phyloP scores from a whole-genome alignment of 2,888 invertebrate genomes.

The Mycalesis mineus region DNA sequence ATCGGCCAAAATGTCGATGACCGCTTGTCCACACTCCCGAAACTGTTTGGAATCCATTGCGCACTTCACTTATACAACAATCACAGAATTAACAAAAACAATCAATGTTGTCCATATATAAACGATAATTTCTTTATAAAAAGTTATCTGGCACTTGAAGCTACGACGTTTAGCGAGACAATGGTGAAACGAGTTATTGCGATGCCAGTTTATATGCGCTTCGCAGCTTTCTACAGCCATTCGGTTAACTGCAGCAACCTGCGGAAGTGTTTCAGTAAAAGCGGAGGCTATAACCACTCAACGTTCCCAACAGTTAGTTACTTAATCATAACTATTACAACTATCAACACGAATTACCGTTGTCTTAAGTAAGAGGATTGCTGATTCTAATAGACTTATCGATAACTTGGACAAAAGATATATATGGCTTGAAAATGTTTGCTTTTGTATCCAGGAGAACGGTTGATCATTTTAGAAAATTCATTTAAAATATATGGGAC shows the following conservation, averaged over 20 bases:
- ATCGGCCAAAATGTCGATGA: conserved; percentile 94
- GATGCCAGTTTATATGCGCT: conserved; percentile 26
- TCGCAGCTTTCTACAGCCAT: conserved; percentile 26
- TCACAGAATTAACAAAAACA: conserved; percentile 7
- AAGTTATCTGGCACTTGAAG: conserved; percentile 7
- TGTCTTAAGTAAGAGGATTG: too few relatives aligned
- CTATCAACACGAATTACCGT: too few relatives aligned
- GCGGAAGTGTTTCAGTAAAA: conserved; percentile 5
- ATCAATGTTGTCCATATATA: not conserved
- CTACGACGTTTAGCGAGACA: conserved; percentile 58
- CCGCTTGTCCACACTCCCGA: conserved; percentile 89
- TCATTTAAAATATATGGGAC: too few relatives aligned
- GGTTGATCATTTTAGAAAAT: too few relatives aligned
- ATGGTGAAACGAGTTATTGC: conserved; percentile 41
- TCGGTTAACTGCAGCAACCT: conserved; percentile 18
- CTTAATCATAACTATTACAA: too few relatives aligned
- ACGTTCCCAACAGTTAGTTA: not conserved
- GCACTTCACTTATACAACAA: conserved; percentile 30
- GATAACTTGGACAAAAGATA: too few relatives aligned
- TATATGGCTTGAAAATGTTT: too few relatives aligned
- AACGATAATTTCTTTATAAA: not conserved
- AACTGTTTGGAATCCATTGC: conserved; percentile 88
- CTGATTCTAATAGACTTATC: too few relatives aligned
- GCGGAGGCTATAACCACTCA: not conserved
- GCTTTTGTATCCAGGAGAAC: too few relatives aligned